phyloP scores from a whole-genome alignment of 2,797 vertebrate species.

The Channa striata region DNA sequence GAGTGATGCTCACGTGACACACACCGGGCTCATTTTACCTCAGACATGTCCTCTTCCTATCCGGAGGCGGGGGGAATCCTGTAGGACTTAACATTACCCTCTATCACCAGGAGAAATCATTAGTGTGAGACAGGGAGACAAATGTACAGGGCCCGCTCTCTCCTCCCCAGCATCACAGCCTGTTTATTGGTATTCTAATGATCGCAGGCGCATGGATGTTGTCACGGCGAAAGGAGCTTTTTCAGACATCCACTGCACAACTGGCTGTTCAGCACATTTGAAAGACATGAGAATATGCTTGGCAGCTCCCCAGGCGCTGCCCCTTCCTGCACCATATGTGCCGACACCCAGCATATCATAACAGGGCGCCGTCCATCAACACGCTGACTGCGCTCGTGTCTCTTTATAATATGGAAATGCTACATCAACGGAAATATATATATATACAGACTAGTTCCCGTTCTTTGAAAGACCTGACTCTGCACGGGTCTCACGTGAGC shows the following conservation, averaged over 20 bases:
- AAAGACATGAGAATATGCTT: slow-evolving; percentile 57
- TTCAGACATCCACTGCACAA: slow-evolving; percentile 38
- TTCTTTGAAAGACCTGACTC: slow-evolving; percentile 52
- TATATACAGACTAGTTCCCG: not conserved
- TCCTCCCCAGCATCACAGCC: slow-evolving; percentile 49
- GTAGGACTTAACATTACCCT: slow-evolving; percentile 67
- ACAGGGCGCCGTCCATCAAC: slow-evolving; percentile 54
- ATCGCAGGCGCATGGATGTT: slow-evolving; percentile 32
- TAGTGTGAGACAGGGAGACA: slow-evolving; percentile 50
- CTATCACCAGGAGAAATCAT: slow-evolving; percentile 66
- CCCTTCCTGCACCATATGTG: slow-evolving; percentile 15
- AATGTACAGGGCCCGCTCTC: slow-evolving; percentile 43
- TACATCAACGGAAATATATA: slow-evolving; percentile 49
- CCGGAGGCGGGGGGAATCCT: slow-evolving; percentile 10
- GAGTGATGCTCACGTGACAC: slow-evolving; percentile 44
- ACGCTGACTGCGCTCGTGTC: slow-evolving; percentile 5
- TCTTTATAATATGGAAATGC: slow-evolving; percentile 43
- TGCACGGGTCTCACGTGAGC: slow-evolving; percentile 24
- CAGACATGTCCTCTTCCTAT: slow-evolving; percentile 44
- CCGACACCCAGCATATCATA: slow-evolving; percentile 39
- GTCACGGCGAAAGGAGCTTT: slow-evolving; percentile 13
- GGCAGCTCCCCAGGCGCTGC: slow-evolving; percentile 42
- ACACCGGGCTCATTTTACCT: slow-evolving; percentile 56
- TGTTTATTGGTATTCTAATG: slow-evolving; percentile 65
- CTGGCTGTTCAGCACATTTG: slow-evolving; percentile 71